A percentile compares a stretch with the other conserved stretches of the same genome.
Conservation (phyloP, 2,797 vertebrate genomes). For the Sternotherus odoratus region DNA sequence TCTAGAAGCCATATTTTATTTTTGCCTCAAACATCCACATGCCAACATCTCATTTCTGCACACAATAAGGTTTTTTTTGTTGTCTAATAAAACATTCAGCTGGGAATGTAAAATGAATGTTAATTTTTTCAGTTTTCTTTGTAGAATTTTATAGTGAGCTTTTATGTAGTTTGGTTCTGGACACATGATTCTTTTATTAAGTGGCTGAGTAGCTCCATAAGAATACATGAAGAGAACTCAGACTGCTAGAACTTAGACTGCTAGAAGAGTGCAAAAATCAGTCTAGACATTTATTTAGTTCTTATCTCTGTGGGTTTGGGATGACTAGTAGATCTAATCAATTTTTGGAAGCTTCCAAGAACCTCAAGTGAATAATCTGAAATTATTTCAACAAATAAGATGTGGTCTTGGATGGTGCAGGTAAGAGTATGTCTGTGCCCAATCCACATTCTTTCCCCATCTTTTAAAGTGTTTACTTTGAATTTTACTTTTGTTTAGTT, state of each 20-base stretch:
- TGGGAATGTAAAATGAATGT: not conserved
- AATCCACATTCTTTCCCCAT: not conserved
- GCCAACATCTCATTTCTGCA: not conserved
- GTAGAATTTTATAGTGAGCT: slow-evolving; percentile 25
- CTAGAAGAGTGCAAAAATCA: not conserved
- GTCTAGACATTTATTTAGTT: slow-evolving; percentile 2
- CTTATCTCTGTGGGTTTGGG: not conserved
- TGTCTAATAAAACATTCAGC: not conserved
- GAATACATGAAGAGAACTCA: not conserved
- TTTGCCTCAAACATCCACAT: not conserved
- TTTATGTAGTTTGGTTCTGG: slow-evolving; percentile 58
- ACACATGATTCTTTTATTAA: not conserved
- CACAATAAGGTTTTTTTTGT: not conserved
- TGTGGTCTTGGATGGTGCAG: not conserved
- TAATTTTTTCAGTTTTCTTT: not conserved
- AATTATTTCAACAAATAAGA: not conserved
- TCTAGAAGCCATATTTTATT: slow-evolving; percentile 20
- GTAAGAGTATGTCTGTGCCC: not conserved
- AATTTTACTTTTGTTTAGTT: slow-evolving; percentile 4
- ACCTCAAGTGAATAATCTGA: not conserved
- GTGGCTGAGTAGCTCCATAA: slow-evolving; percentile 27
- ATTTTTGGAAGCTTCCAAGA: not conserved
- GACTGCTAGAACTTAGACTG: too few relatives aligned
- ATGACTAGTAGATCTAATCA: not conserved
- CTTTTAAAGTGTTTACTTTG: not conserved